phyloP scores from a whole-genome alignment of 2,113 vertebrate genomes.

The Falcunculus frontatus region DNA sequence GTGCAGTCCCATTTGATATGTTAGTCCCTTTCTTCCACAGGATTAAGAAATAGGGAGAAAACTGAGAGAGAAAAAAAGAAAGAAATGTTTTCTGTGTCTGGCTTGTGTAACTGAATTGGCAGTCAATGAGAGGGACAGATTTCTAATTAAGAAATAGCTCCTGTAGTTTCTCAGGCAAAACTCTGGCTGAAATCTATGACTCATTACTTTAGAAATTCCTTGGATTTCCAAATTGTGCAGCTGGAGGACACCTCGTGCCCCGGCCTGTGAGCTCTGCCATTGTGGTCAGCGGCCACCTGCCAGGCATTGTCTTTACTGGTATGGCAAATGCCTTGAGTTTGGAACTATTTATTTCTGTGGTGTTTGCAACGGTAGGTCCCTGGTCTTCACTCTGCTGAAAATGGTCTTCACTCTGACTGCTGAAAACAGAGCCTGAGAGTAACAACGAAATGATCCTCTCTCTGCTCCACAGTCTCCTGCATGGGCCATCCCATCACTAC shows the following conservation, averaged over 20 bases:
- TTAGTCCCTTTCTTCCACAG: neutral
- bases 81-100: neutral
- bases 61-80: neutral
- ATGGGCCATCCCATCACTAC: fast-evolving
- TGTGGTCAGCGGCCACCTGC: neutral
- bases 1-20: neutral
- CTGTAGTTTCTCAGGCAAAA: constrained; percentile 35
- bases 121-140: constrained; percentile 16
- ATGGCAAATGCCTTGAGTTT: neutral
- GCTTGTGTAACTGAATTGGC: constrained; percentile 23
- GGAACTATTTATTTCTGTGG: neutral
- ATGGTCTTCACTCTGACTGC: neutral
- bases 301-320: neutral
- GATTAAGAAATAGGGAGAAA: neutral
- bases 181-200: neutral
- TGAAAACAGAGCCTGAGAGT: neutral
- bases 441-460: neutral
- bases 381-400: neutral
- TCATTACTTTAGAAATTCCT: constrained; percentile 31
- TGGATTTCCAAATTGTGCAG: constrained; percentile 10
- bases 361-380: neutral
- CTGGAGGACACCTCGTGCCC: neutral
- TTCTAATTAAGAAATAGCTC: constrained; percentile 38
- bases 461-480: neutral
- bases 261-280: neutral